Evolutionary conservation across 2,888 invertebrate species (phyloP).

Genomic region (Pherbina coryleti): DNA sequence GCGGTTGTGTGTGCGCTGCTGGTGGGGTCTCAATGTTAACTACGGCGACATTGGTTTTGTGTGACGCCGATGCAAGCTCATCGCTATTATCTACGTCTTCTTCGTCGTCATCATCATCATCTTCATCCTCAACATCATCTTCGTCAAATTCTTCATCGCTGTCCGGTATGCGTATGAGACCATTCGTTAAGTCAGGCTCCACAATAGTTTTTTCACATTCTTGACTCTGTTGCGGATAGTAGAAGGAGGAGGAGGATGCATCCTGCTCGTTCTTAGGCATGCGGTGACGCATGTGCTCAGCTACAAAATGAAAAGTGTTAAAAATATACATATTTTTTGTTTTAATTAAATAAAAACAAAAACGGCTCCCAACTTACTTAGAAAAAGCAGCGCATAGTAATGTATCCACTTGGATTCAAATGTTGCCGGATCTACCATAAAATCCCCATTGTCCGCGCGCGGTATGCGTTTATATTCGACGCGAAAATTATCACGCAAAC

Average conservation of each 20-base stretch:
- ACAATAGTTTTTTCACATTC: slow-evolving; percentile 66
- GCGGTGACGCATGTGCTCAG: slow-evolving; percentile 69
- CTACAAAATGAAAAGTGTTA: slow-evolving; percentile 48
- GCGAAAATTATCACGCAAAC: slow-evolving; percentile 69
- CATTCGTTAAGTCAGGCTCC: slow-evolving; percentile 68
- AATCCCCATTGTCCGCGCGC: slow-evolving; percentile 65
- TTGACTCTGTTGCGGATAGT: slow-evolving; percentile 61
- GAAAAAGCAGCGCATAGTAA: slow-evolving; percentile 66
- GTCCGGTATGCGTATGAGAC: slow-evolving; percentile 66
- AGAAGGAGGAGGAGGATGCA: slow-evolving; percentile 53
- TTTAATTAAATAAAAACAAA: no score
- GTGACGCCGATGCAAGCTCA: slow-evolving; percentile 31
- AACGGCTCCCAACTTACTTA: no score
- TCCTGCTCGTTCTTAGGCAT: slow-evolving; percentile 66
- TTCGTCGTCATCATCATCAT: slow-evolving; percentile 65
- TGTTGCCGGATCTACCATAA: slow-evolving; percentile 65
- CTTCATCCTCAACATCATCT: slow-evolving; percentile 63
- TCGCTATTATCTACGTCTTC: slow-evolving; percentile 39
- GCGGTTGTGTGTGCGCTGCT: slow-evolving; percentile 51
- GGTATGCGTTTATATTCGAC: slow-evolving; percentile 70
- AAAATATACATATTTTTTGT: not conserved
- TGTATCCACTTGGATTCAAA: slow-evolving; percentile 70
- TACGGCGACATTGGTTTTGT: slow-evolving; percentile 42
- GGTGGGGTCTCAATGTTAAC: slow-evolving; percentile 52
- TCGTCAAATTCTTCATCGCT: slow-evolving; percentile 67